Evolutionary conservation across 2,113 vertebrate genomes (phyloP).

Genomic region (Ochotona princeps): DNA sequence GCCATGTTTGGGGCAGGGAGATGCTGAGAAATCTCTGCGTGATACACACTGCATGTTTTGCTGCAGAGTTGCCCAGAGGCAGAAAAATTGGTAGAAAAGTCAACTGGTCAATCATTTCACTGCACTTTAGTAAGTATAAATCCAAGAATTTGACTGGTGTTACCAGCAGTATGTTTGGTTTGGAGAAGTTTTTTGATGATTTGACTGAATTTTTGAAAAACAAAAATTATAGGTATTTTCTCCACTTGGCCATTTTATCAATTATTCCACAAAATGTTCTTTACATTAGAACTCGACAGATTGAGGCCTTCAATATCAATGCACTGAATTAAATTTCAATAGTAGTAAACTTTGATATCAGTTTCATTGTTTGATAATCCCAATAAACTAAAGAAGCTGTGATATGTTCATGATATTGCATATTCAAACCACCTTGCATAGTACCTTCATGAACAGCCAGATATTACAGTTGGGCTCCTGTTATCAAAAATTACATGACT

Average conservation of each 20-base stretch:
- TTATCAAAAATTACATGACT: neutral
- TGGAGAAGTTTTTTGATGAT: neutral
- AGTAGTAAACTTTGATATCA: neutral
- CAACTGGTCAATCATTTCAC: neutral
- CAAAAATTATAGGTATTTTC: neutral
- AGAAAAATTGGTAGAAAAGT: neutral
- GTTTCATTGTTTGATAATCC: neutral
- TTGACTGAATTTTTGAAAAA: slow-evolving; percentile 28
- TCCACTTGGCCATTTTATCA: neutral
- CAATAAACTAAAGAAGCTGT: neutral
- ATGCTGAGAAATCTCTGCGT: neutral
- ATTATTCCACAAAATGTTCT: neutral
- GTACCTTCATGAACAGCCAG: neutral
- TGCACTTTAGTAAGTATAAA: neutral
- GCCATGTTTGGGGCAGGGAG: neutral
- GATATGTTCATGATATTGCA: neutral
- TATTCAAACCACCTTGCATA: neutral
- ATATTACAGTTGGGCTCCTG: neutral
- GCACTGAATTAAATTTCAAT: neutral
- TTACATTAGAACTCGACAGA: neutral
- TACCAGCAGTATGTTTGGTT: neutral
- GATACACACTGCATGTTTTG: neutral
- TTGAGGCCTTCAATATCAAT: neutral
- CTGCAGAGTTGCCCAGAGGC: rapidly evolving
- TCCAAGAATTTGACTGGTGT: neutral